These are phyloP conservation scores for Xiphorhynchus erythropygius DNA, from an alignment of 2,797 vertebrate species.

Conservation along the genomic window DNA sequence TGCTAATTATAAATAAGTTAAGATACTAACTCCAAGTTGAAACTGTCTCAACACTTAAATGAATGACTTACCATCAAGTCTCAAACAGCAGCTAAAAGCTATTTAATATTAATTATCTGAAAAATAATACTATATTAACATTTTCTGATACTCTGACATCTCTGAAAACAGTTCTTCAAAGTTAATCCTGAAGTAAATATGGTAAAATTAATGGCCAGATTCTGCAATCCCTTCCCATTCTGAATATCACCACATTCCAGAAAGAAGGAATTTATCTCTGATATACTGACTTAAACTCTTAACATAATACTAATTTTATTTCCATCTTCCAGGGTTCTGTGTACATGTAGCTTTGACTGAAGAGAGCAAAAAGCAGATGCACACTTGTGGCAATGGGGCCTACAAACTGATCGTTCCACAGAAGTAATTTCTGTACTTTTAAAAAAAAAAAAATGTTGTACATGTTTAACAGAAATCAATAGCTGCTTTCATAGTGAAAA, in stretches of 20 bases:
- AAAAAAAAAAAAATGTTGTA: background rate
- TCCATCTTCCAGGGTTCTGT: background rate
- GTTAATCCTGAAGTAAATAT: background rate
- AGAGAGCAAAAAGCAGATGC: background rate
- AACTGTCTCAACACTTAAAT: background rate
- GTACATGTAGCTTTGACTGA: background rate
- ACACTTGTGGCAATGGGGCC: background rate
- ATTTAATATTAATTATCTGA: background rate
- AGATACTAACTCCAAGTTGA: background rate
- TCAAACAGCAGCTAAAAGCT: background rate
- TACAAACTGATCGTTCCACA: background rate
- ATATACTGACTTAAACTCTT: background rate
- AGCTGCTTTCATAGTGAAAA: background rate
- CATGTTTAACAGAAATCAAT: background rate
- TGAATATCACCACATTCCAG: background rate
- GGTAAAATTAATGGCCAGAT: background rate
- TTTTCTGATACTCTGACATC: background rate
- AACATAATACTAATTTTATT: background rate
- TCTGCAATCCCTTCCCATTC: background rate
- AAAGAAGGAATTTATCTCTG: background rate
- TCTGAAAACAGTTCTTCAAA: constrained; percentile 1
- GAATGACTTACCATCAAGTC: background rate
- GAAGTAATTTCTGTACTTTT: background rate
- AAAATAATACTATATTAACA: background rate
- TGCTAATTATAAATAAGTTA: constrained; percentile 22